Evolutionary conservation across 2,797 vertebrate species (phyloP), one percentile per base, ranked within the genome.

Genomic region (Tympanoctomys barrerae): DNA sequence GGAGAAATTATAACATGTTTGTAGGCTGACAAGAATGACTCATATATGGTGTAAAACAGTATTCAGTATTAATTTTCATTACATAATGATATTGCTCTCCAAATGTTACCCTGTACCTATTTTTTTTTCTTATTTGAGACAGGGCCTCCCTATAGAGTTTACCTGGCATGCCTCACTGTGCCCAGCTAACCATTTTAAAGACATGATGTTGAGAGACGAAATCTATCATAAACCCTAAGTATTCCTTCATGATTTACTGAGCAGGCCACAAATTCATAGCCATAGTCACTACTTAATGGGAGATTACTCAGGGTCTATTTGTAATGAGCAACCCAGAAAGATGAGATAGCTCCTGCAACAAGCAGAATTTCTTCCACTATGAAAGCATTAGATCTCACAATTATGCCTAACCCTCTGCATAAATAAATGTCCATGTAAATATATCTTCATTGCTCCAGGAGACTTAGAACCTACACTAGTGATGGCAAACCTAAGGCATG

Each of bases 231-330:
- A 28, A 11, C 7, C 33, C 39, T 92, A 46, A 73, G 22, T 64
- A 52, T 94, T 84, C 82, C 26, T 66, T 90, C 42, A 62, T 80
- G 70, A 31, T 75, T 89, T 79, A 46, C 19, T 87, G 62, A 62
- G 42, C 42, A 39, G 13, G 36, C 36, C 61, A 92, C 49, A 26
- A 82, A 89, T 82, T 46, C 18, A 81, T 78, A 94, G 61, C 33
- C 49, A 78, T 64, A 75, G 64, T 4, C 11, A 36, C n/a, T 54
- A 42, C 83, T 61, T 71, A 64, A 46, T 11, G 10, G 61, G 68
- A 78, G 62, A 39, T 59, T 78, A 75, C 61, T 78, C 66, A 62
- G 36, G 26, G 13, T 94, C 36, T 71, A 1, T 82, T 89, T 78
- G 68, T 28, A 49, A 46, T 71, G 52, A 87, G 22, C 36, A 70